Conservation (phyloP, 2,113 vertebrate species). For the Antechinus stuartii region DNA sequence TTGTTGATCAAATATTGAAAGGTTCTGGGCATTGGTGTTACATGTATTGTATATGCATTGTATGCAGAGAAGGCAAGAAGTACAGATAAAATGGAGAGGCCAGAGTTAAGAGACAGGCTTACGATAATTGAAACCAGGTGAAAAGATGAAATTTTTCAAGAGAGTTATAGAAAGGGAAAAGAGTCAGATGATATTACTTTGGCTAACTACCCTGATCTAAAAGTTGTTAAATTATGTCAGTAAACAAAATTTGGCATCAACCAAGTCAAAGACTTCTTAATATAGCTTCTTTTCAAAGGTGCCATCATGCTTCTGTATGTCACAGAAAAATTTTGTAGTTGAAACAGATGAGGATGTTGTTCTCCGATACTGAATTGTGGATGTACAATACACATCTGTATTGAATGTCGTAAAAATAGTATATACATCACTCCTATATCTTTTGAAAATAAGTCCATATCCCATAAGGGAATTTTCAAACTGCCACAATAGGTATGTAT, state of each 20-base stretch:
- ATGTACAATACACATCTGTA: conserved; percentile 57
- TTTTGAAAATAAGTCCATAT: conserved; percentile 60
- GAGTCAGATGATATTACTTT: not conserved
- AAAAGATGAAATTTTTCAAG: conserved; percentile 2
- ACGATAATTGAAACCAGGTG: conserved; percentile 14
- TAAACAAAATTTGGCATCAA: not conserved
- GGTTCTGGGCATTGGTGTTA: not conserved
- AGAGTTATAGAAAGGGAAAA: not conserved
- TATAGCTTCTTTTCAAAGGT: conserved; percentile 31
- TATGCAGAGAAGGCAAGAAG: not conserved
- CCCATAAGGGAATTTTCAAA: conserved; percentile 72
- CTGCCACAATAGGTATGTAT: conserved; percentile 70
- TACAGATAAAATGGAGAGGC: not conserved
- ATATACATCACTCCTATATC: conserved; percentile 46
- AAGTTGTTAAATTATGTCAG: not conserved
- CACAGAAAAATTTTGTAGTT: conserved; percentile 1
- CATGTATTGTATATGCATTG: not conserved
- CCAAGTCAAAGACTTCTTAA: conserved; percentile 24
- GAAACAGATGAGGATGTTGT: conserved; percentile 42
- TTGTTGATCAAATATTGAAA: not conserved
- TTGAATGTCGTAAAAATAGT: conserved; percentile 56
- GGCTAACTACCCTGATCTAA: not conserved
- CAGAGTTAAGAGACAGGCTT: not conserved
- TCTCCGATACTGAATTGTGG: conserved; percentile 45
- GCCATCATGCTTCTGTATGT: conserved; percentile 45